Evolutionary conservation across 2,113 vertebrate species (phyloP), one percentile per base, ranked within the genome.

Genomic region (Lophius piscatorius): DNA sequence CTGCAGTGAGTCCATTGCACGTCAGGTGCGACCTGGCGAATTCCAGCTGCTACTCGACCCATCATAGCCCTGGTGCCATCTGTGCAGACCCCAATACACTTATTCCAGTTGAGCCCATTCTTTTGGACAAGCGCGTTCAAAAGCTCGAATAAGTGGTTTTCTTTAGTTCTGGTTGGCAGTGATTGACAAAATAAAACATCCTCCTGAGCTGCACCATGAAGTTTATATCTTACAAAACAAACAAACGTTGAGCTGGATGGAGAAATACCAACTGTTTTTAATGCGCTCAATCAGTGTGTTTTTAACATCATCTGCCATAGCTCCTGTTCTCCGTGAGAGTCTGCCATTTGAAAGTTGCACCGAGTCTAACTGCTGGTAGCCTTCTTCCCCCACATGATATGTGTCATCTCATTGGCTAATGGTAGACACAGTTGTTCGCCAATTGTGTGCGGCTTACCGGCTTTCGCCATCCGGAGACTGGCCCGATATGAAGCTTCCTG

Each of bases 181-280:
- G 26, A 7, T 10, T 67, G 11, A 21, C 38, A 54, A 26, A 33
- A 34, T 16, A 50, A 6, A 35, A n/a, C n/a, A n/a, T n/a, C n/a
- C n/a, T n/a, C 48, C 20, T 24, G 31, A 52, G 13, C 18, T 39
- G 18, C 22, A 33, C 26, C 16, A 2, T 47, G 5, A 39, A 42
- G 13, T 34, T 55, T 22, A 35, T 36, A 48, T 50, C n/a, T 26
- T 3, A 63, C 6, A 4, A 63, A 35, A 63, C 57, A 36, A 16
- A 36, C 36, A 28, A 56, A 26, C 46, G 13, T 71, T 40, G 0
- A 54, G 56, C 12, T 74, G 41, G 4, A 70, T 39, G 20, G 31
- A 34, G 48, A 10, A 74, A 45, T 57, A 65, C 0, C 12, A n/a
- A 40, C 70, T 74, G n/a, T n/a, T n/a, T n/a, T n/a, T n/a, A n/a